Conservation (phyloP, 2,113 vertebrate species). For the Cochlearius cochlearius region DNA sequence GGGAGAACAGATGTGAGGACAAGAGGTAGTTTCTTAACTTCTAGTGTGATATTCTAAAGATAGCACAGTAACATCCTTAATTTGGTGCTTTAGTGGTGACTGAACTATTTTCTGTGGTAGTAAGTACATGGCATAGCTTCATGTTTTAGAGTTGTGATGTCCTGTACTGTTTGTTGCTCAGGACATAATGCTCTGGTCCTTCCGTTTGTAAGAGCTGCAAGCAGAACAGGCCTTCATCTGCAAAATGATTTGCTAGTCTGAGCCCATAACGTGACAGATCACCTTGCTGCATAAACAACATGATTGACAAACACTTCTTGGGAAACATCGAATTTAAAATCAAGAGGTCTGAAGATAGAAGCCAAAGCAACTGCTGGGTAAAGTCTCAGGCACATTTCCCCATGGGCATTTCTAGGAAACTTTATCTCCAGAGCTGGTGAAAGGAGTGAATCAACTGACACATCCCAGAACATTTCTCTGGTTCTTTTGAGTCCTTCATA, state of each 20-base stretch:
- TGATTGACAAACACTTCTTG: background rate
- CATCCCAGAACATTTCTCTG: background rate
- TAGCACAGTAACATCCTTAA: background rate
- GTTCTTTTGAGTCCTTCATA: background rate
- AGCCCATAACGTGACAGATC: background rate
- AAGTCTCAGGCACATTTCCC: background rate
- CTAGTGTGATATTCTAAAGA: background rate
- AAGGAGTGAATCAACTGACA: constrained; percentile 20
- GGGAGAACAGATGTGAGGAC: background rate
- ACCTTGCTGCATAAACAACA: background rate
- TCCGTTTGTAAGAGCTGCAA: background rate
- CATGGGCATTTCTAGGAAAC: constrained; percentile 5
- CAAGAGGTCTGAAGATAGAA: background rate
- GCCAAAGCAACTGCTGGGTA: background rate
- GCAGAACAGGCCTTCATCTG: background rate
- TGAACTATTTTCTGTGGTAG: background rate
- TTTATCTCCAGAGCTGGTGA: background rate
- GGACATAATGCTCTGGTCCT: background rate
- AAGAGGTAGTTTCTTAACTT: background rate
- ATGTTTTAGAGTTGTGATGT: background rate
- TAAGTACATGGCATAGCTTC: background rate
- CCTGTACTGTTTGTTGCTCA: background rate
- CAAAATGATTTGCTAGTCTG: background rate
- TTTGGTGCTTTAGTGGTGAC: background rate
- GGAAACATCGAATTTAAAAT: background rate